A percentile compares a stretch with the other conserved stretches of the same genome.
These are phyloP conservation scores for Magallana ariakensis DNA, from an alignment of 1,140 invertebrate species.

Conservation along the genomic window DNA sequence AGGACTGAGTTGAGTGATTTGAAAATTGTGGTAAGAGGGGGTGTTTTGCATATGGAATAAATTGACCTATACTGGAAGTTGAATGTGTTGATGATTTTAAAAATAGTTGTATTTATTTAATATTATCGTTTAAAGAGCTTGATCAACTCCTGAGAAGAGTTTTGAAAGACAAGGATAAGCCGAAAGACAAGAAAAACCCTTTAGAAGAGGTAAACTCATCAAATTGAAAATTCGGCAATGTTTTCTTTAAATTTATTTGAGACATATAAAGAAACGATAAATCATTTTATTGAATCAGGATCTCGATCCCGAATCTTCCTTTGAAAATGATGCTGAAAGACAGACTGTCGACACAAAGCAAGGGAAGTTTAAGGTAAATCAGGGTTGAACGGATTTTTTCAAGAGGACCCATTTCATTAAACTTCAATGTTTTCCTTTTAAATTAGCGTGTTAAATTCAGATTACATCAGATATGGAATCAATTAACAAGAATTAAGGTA, in stretches of 20 bases:
- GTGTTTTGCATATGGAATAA: too few relatives aligned
- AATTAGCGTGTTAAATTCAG: too few relatives aligned
- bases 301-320: neutral
- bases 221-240: neutral
- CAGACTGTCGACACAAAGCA: neutral
- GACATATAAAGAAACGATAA: neutral
- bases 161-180: neutral
- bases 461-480: too few relatives aligned
- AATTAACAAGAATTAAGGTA: too few relatives aligned
- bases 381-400: too few relatives aligned
- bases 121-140: neutral
- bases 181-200: neutral
- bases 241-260: too few relatives aligned
- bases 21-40: too few relatives aligned
- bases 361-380: neutral
- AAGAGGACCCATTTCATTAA: too few relatives aligned
- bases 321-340: neutral
- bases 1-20: too few relatives aligned
- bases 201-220: neutral
- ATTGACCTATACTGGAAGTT: too few relatives aligned
- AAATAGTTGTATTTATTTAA: neutral
- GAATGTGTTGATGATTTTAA: neutral
- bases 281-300: neutral
- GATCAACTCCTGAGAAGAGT: neutral
- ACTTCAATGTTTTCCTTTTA: too few relatives aligned